Conservation (phyloP, 64 coral and sea anemone genomes). For the Montipora cactus region DNA sequence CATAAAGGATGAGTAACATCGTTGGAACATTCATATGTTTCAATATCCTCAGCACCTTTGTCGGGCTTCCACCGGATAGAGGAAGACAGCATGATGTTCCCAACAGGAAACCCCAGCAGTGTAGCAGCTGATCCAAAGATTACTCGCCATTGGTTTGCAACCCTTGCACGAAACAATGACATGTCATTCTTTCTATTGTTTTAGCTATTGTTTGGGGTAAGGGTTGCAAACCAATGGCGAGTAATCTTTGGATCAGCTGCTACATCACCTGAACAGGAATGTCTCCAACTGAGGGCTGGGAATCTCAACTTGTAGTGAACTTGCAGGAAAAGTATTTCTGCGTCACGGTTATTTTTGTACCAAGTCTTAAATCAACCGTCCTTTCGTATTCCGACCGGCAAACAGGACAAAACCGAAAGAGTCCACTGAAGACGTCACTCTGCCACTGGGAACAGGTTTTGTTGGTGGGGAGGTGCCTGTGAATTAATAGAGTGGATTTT, state of each 20-base stretch:
- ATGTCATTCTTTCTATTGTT: too few species aligned
- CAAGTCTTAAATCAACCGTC: slow-evolving; percentile 4
- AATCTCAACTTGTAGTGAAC: slow-evolving; percentile 16
- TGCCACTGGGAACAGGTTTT: slow-evolving; percentile 31
- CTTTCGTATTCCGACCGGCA: slow-evolving; percentile 3
- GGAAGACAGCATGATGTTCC: too few species aligned
- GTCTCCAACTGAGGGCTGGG: slow-evolving; percentile 19
- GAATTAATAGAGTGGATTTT: background rate
- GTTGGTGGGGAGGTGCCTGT: background rate
- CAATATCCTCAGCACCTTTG: slow-evolving; percentile 43
- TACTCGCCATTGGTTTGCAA: too few species aligned
- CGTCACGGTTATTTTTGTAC: background rate
- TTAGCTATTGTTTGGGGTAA: too few species aligned
- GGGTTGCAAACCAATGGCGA: too few species aligned
- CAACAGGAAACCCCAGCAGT: too few species aligned
- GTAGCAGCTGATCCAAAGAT: too few species aligned
- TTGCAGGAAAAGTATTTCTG: slow-evolving; percentile 24
- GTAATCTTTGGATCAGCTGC: too few species aligned
- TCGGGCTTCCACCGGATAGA: slow-evolving; percentile 42
- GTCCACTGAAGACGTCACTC: slow-evolving; percentile 8
- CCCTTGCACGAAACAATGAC: too few species aligned
- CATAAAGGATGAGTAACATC: slow-evolving; percentile 48
- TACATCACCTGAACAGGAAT: too few species aligned
- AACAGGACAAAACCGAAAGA: slow-evolving; percentile 27
- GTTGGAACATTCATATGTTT: slow-evolving; percentile 50